Conservation (phyloP, 2,888 invertebrate genomes). For the Meiosimyza platycephala region DNA sequence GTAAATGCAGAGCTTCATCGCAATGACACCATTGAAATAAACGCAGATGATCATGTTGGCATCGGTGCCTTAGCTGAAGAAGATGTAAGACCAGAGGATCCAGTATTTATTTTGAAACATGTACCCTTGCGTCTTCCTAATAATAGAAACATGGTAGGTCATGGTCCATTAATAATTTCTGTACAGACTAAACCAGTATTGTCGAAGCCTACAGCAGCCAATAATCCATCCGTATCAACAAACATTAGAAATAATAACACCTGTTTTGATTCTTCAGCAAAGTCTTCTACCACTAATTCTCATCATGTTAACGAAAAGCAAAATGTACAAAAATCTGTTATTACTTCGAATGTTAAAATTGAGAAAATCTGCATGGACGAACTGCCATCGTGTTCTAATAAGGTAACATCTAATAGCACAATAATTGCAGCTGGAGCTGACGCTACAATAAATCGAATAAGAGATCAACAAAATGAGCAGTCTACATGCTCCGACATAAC, state of each 20-base stretch:
- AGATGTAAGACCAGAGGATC: slow-evolving; percentile 28
- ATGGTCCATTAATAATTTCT: neutral
- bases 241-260: neutral
- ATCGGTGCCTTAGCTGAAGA: slow-evolving; percentile 51
- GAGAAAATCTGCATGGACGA: too few relatives aligned
- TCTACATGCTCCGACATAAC: slow-evolving; percentile 9
- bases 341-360: too few relatives aligned
- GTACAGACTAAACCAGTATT: neutral
- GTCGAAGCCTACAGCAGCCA: neutral
- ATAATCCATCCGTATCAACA: neutral
- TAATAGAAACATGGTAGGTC: neutral
- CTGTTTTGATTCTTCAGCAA: neutral
- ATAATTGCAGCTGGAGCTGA: neutral
- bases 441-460: neutral
- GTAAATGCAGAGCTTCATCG: slow-evolving; percentile 50
- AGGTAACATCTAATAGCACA: neutral
- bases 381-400: too few relatives aligned
- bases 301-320: neutral
- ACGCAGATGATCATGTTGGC: slow-evolving; percentile 51
- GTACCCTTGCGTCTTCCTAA: slow-evolving; percentile 8
- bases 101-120: slow-evolving; percentile 51
- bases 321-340: too few relatives aligned
- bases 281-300: neutral
- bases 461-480: neutral
- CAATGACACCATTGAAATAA: neutral